A percentile compares a stretch with the other conserved stretches of the same genome.
Conservation (phyloP, 2,113 vertebrate species). For the Elachura formosa region DNA sequence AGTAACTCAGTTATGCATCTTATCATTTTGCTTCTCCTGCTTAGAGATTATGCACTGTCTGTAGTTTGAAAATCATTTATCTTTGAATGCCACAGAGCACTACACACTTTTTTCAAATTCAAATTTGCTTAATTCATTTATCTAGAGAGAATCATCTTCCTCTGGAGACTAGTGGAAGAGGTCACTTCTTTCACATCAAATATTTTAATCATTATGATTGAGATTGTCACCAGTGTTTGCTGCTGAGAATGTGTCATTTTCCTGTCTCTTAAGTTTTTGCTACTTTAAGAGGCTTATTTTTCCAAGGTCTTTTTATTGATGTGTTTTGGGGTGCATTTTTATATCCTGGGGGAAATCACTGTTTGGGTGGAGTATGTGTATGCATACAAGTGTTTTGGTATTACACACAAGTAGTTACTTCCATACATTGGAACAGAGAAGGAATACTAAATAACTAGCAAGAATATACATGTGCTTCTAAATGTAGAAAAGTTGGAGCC, state of each 20-base stretch:
- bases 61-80: neutral
- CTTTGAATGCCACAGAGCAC: neutral
- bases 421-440: neutral
- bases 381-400: rapidly evolving
- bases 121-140: constrained; percentile 1
- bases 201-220: neutral
- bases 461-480: neutral
- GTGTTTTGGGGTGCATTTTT: neutral
- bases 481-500: neutral
- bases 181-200: neutral
- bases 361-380: rapidly evolving
- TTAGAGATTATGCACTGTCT: neutral
- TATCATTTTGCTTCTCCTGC: neutral
- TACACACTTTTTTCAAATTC: neutral
- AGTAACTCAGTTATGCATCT: neutral
- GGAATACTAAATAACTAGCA: neutral
- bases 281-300: neutral
- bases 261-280: neutral
- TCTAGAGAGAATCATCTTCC: neutral
- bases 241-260: neutral
- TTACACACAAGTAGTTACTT: neutral
- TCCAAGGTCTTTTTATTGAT: neutral
- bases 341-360: neutral
- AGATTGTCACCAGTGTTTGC: neutral
- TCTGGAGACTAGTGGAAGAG: neutral